Percentiles rank a stretch among this genome's conserved stretches.
Conservation (phyloP, 2,797 vertebrate genomes). For the Platyrinchus mystaceus region DNA sequence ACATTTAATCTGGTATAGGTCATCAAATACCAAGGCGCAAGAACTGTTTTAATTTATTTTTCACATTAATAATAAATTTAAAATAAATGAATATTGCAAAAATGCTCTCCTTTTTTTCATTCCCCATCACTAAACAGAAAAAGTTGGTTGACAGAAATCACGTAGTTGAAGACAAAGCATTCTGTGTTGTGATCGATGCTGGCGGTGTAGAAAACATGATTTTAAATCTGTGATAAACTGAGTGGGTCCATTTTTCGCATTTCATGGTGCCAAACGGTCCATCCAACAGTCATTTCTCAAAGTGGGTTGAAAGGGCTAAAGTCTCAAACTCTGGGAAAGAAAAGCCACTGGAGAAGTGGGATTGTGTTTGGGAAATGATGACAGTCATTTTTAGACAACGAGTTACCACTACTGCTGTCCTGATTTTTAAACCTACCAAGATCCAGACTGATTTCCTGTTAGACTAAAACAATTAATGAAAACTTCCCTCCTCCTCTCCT, state of each 20-base stretch:
- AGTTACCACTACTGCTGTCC: neutral
- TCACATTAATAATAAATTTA: constrained; percentile 49
- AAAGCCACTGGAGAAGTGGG: neutral
- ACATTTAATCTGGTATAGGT: constrained; percentile 72
- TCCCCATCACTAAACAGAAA: neutral
- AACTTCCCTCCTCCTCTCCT: fast-evolving
- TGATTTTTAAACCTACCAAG: neutral
- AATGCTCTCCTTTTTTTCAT: neutral
- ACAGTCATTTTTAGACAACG: neutral
- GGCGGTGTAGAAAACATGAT: neutral
- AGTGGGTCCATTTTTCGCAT: neutral
- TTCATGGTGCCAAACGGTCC: neutral
- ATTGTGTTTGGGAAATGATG: neutral
- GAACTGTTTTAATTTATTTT: constrained; percentile 61
- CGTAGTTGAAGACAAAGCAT: neutral
- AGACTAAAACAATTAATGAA: neutral
- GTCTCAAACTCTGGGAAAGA: neutral
- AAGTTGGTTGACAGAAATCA: neutral
- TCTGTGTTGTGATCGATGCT: neutral
- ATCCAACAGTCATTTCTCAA: neutral
- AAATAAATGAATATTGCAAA: constrained; percentile 28
- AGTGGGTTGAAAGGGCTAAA: neutral
- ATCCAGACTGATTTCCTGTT: neutral
- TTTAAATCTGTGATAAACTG: neutral
- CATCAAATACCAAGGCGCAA: constrained; percentile 65